Evolutionary conservation across 2,888 invertebrate species (phyloP).

Genomic region (Notodonta dromedarius): DNA sequence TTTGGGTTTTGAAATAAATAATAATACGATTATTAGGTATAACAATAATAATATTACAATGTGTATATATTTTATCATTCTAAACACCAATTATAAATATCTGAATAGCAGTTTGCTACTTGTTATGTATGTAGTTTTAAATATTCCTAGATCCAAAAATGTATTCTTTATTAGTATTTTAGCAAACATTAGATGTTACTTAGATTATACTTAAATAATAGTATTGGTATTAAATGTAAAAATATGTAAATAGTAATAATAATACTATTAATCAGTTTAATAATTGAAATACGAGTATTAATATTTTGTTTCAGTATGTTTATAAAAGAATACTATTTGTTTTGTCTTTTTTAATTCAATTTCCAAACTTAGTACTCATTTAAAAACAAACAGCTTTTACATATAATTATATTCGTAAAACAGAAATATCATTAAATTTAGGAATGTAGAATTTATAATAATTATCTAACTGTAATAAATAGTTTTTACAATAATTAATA

Average conservation of each 20-base stretch:
- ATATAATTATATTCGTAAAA: no score
- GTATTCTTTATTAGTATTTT: constrained; percentile 3
- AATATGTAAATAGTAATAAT: constrained; percentile 27
- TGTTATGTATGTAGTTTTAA: background rate
- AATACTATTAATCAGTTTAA: constrained; percentile 5
- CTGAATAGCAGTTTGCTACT: constrained; percentile 4
- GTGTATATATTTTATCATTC: background rate
- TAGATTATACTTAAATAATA: background rate
- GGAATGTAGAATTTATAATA: background rate
- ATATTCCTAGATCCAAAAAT: constrained; percentile 5
- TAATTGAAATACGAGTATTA: no score
- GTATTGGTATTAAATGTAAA: constrained; percentile 7
- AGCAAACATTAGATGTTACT: background rate
- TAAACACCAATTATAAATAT: constrained; percentile 13
- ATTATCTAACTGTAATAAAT: constrained; percentile 1
- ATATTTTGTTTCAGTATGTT: no score
- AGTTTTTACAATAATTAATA: constrained; percentile 17
- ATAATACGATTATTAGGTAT: no score
- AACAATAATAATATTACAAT: no score
- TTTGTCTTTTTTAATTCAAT: no score
- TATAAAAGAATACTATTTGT: no score
- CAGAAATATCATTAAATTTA: no score
- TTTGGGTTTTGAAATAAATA: background rate
- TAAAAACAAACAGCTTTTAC: no score
- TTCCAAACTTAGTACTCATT: no score